Evolutionary conservation across 2,888 invertebrate genomes (phyloP).

Genomic region (Axea sp.): DNA sequence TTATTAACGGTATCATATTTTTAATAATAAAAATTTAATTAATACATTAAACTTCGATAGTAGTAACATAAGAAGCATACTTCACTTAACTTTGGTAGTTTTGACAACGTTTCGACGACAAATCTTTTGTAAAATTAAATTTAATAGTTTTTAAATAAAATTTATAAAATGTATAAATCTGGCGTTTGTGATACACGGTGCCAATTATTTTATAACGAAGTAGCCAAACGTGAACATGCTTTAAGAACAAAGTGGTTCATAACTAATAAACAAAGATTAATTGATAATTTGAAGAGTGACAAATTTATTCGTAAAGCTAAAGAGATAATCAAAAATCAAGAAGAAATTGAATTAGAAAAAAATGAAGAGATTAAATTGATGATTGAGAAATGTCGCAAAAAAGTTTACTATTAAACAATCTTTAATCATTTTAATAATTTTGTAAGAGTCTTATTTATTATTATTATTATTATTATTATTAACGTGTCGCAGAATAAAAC

Average conservation of each 20-base stretch:
- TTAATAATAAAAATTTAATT: too few relatives aligned
- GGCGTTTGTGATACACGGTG: slow-evolving; percentile 70
- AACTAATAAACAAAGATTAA: slow-evolving; percentile 70
- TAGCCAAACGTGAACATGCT: slow-evolving; percentile 44
- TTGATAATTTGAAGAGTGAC: slow-evolving; percentile 67
- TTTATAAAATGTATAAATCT: slow-evolving; percentile 63
- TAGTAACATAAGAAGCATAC: too few relatives aligned
- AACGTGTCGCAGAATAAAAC: slow-evolving; percentile 3
- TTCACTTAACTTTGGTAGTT: too few relatives aligned
- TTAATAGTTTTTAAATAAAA: too few relatives aligned
- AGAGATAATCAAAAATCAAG: slow-evolving; percentile 34
- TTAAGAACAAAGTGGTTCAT: slow-evolving; percentile 72
- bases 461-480: neutral
- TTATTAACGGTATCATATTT: too few relatives aligned
- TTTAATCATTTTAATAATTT: too few relatives aligned
- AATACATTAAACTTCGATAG: too few relatives aligned
- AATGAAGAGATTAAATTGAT: slow-evolving; percentile 35
- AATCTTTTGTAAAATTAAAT: too few relatives aligned
- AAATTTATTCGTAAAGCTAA: slow-evolving; percentile 56
- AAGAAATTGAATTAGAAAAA: slow-evolving; percentile 24
- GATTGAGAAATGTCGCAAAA: slow-evolving; percentile 13
- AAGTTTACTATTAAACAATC: slow-evolving; percentile 2
- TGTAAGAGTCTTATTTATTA: neutral
- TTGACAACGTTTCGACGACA: too few relatives aligned
- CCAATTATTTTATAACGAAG: slow-evolving; percentile 68